Evolutionary conservation across 2,888 invertebrate genomes (phyloP).

Genomic region (Sarcophaga variegata): DNA sequence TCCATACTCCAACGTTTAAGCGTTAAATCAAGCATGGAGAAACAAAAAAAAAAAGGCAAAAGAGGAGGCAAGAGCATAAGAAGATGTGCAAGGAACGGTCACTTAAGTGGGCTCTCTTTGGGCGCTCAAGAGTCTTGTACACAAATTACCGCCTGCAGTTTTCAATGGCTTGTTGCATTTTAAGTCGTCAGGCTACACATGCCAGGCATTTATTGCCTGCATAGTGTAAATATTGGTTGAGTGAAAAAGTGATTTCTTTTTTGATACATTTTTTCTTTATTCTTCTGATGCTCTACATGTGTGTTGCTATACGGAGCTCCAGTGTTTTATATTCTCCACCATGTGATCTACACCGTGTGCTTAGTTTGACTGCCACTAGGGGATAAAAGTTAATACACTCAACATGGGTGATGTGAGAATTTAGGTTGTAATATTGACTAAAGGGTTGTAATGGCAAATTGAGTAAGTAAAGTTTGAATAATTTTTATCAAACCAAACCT

Average conservation of each 20-base stretch:
- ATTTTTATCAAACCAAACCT: too few species aligned
- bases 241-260: not conserved
- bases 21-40: not conserved
- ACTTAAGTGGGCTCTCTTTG: slow-evolving; percentile 42
- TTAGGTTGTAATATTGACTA: too few species aligned
- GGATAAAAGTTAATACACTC: too few species aligned
- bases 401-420: too few species aligned
- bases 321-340: too few species aligned
- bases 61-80: not conserved
- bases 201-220: not conserved
- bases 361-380: too few species aligned
- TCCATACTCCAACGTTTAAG: slow-evolving; percentile 14
- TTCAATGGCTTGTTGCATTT: slow-evolving; percentile 30
- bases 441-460: too few species aligned
- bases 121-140: slow-evolving; percentile 44
- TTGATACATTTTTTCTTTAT: not conserved
- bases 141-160: slow-evolving; percentile 67
- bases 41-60: not conserved
- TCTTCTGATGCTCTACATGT: too few species aligned
- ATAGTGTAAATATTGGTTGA: slow-evolving; percentile 19
- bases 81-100: slow-evolving; percentile 19
- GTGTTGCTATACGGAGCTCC: too few species aligned
- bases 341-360: too few species aligned
- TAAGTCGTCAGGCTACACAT: not conserved
- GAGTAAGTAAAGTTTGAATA: too few species aligned